These are phyloP conservation scores for Lampris incognitus DNA, from an alignment of 2,113 vertebrate species.

Conservation along the genomic window DNA sequence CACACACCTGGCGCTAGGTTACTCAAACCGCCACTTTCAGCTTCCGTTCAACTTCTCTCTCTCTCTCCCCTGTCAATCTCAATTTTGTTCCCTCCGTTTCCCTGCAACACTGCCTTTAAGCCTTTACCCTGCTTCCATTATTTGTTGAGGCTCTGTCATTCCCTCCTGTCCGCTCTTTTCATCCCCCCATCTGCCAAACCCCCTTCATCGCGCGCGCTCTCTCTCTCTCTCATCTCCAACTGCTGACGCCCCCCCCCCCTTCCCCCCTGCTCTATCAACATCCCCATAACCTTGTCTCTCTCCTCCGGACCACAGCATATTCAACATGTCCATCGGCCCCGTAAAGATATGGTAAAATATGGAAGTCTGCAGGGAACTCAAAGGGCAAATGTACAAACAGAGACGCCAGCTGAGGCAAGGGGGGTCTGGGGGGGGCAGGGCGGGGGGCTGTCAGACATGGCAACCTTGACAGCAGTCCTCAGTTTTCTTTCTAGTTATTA, in stretches of 20 bases:
- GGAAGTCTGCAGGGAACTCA: conserved; percentile 66
- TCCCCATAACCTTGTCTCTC: background rate
- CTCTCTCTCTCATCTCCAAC: background rate
- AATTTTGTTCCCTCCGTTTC: background rate
- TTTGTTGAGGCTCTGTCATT: background rate
- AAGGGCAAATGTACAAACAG: conserved; percentile 63
- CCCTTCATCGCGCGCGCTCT: background rate
- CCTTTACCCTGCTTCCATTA: background rate
- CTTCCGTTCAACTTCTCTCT: background rate
- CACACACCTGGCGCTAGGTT: background rate
- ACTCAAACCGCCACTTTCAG: background rate
- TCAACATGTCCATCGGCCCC: conserved; percentile 51
- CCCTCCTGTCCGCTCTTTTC: too few species aligned
- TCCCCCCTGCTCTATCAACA: background rate
- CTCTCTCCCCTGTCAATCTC: background rate
- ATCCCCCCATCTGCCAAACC: background rate
- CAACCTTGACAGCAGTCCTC: conserved; percentile 51
- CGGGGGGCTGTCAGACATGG: conserved; percentile 29
- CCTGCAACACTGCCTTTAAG: background rate
- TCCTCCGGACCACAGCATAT: conserved; percentile 31
- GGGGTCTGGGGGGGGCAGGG: conserved; percentile 28
- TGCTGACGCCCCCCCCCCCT: background rate
- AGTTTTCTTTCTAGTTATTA: conserved; percentile 28
- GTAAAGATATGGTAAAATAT: conserved; percentile 78
- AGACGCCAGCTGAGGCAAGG: conserved; percentile 40